These are phyloP conservation scores for Drosophila mojavensis DNA, from an alignment of 1,140 invertebrate species.

Conservation along the genomic window DNA sequence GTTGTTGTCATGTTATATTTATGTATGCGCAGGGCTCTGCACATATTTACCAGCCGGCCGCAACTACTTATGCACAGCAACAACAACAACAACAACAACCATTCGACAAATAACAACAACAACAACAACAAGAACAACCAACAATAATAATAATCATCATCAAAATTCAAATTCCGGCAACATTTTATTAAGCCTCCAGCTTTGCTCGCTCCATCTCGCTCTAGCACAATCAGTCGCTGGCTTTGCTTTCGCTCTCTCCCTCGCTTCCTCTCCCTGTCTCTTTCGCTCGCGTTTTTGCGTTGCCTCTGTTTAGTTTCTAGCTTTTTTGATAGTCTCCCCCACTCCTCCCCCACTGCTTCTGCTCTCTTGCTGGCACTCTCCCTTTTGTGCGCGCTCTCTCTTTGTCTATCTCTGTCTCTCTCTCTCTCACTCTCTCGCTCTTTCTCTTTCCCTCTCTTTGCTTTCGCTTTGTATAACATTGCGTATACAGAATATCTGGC, in stretches of 20 bases:
- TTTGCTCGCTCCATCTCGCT: not conserved
- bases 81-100: conserved; percentile 16
- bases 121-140: not conserved
- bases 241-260: not conserved
- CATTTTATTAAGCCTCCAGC: conserved; percentile 51
- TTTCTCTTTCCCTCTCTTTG: not conserved
- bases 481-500: conserved; percentile 43
- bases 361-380: not conserved
- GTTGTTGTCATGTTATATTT: conserved; percentile 4
- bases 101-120: conserved; percentile 6
- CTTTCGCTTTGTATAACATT: conserved; percentile 28
- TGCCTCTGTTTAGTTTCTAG: not conserved
- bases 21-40: conserved; percentile 10
- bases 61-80: conserved; percentile 19
- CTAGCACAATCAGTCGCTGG: not conserved
- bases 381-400: not conserved
- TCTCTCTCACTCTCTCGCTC: not conserved
- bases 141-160: conserved; percentile 55
- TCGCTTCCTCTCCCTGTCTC: not conserved
- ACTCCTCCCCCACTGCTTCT: not conserved
- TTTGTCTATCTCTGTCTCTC: not conserved
- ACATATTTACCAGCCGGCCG: conserved; percentile 22
- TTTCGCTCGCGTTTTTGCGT: not conserved
- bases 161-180: conserved; percentile 68
- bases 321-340: not conserved